Base-by-base conservation (phyloP, 1,140 invertebrate genomes). In the Drosophila lacertosa region DNA sequence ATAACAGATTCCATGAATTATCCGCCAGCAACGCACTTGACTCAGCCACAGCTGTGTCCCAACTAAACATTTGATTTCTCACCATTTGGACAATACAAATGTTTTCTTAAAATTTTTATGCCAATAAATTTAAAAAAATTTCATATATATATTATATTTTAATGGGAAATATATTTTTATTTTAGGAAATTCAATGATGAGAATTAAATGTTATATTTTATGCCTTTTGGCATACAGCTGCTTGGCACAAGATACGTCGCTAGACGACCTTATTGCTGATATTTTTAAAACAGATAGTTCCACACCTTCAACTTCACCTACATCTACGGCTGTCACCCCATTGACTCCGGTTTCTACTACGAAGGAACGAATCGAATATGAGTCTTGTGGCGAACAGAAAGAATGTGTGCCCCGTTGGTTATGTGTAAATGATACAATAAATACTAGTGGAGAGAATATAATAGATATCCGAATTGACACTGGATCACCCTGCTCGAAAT, bases 391-490 rank as follows among this genome's bases (percentile, higher is more conserved):
- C 1, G 16, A 70, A 18, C 58, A 89, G 10, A 89, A 94, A 95
- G 90, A 91, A 35, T 91, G 90, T 53, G 89, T 91, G 2, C 78
- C 90, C 2, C 66, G 86, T 11, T 91, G 74, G 75, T 18, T 91
- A 11, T 91, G 90, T 39, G 24, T 74, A 0, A 82, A 89, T 24
- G 71, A 79, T 32, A 93, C 93, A 0, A 93, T 97, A 18, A 93
- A 94, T 40, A 94, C 93, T 0, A 93, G 96, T 78, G 96, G 96
- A 3, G 89, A 93, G 15, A 95, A 95, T 26, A 91, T 97, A 22
- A 96, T 97, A 64, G 96, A 97, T 88, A 95, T 91, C 42, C 78
- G 90, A 7, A 78, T 91, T 18, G 81, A 89, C 29, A 68, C 77
- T 7, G 81, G 37, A 0, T 35, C 74, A 1, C 44, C 66, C 0